Evolutionary conservation across 2,113 vertebrate genomes (phyloP).

Genomic region (Mormyrus lacerda): DNA sequence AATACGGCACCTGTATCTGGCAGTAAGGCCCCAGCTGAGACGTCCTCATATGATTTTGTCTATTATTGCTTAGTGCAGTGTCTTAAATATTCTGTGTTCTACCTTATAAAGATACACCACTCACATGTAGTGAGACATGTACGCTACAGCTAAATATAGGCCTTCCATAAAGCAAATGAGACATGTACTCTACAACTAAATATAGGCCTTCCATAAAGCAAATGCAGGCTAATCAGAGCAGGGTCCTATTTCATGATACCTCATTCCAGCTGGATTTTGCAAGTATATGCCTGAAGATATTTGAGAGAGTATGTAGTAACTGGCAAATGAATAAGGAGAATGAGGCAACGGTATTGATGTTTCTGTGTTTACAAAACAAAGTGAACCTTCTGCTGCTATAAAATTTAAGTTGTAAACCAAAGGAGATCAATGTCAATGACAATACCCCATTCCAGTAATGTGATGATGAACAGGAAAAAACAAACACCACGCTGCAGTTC

Average conservation of each 20-base stretch:
- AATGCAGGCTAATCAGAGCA: background rate
- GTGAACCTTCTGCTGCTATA: conserved; percentile 5
- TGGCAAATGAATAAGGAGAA: background rate
- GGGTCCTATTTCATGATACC: background rate
- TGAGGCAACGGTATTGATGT: background rate
- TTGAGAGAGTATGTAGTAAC: background rate
- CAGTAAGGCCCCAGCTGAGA: background rate
- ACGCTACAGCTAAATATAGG: background rate
- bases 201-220: background rate
- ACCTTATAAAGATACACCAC: background rate
- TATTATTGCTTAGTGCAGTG: background rate
- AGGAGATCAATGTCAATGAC: background rate
- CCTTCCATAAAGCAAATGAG: background rate
- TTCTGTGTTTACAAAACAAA: conserved; percentile 5
- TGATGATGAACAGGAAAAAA: background rate
- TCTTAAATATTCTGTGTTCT: background rate
- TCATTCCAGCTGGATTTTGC: background rate
- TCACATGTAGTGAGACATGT: background rate
- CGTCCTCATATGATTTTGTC: background rate
- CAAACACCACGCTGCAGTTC: background rate
- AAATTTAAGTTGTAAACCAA: conserved; percentile 7
- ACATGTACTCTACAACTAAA: background rate
- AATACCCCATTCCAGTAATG: background rate
- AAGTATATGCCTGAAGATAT: background rate
- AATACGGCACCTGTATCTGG: background rate